Evolutionary conservation across 1,140 invertebrate genomes (phyloP).

Genomic region (Anadara kagoshimensis): DNA sequence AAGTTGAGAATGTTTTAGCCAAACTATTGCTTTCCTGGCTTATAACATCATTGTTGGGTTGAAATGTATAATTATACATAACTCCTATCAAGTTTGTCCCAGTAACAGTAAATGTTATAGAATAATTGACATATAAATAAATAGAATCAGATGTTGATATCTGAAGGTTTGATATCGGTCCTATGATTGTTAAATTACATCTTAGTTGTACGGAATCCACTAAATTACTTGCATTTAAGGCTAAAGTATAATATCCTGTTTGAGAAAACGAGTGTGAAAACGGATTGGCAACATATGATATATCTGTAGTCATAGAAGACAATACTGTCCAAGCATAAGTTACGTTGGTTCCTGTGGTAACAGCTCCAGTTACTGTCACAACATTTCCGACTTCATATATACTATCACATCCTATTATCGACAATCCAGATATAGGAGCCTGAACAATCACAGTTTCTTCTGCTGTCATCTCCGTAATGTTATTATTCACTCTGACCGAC

Average conservation of each 20-base stretch:
- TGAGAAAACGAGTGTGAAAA: constrained; percentile 23
- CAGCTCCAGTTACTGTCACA: constrained; percentile 30
- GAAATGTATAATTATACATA: constrained; percentile 51
- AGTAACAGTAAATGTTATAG: constrained; percentile 40
- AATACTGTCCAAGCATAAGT: constrained; percentile 18
- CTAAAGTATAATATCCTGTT: constrained; percentile 42
- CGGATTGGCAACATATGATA: constrained; percentile 4
- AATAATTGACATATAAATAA: constrained; percentile 41
- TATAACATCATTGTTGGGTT: constrained; percentile 24
- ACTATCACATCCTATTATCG: constrained; percentile 37
- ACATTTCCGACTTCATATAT: constrained; percentile 24
- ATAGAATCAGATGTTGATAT: constrained; percentile 27
- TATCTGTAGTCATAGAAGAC: not conserved
- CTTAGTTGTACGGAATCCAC: constrained; percentile 26
- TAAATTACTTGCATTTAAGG: constrained; percentile 48
- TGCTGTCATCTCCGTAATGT: constrained; percentile 36
- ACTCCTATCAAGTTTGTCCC: constrained; percentile 46
- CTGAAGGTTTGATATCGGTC: constrained; percentile 35
- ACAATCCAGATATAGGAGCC: constrained; percentile 42
- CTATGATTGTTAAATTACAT: constrained; percentile 41
- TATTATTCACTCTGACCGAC: constrained; percentile 46
- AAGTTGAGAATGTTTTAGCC: constrained; percentile 29
- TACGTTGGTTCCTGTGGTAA: constrained; percentile 46
- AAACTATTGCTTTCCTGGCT: constrained; percentile 29
- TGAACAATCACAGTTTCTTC: constrained; percentile 35